Conservation (phyloP, 2,888 invertebrate genomes). For the Crematogaster levior region DNA sequence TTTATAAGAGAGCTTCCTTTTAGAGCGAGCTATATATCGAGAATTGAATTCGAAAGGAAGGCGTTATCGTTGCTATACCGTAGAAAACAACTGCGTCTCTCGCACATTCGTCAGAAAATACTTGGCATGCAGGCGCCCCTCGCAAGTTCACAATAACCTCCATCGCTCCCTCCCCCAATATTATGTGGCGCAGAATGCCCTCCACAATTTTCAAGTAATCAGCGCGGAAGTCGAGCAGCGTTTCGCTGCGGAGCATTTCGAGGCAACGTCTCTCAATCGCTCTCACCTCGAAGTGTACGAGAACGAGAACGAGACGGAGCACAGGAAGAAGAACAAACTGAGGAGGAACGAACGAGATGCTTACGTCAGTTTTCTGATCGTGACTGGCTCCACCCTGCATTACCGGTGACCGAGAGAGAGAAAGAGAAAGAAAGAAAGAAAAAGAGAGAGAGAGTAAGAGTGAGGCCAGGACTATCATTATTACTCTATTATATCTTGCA, state of each 20-base stretch:
- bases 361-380: constrained; percentile 83
- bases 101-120: constrained; percentile 60
- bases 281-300: constrained; percentile 29
- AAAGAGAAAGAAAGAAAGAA: constrained; percentile 4
- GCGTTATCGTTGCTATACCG: background rate
- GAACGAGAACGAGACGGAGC: constrained; percentile 61
- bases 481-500: constrained; percentile 85
- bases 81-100: constrained; percentile 47
- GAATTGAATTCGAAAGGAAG: constrained; percentile 13
- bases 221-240: constrained; percentile 66
- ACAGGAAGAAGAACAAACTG: constrained; percentile 61
- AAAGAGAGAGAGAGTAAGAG: constrained; percentile 8
- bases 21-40: background rate
- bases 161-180: constrained; percentile 50
- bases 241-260: constrained; percentile 45
- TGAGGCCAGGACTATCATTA: constrained; percentile 80
- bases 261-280: constrained; percentile 13
- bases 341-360: constrained; percentile 78
- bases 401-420: constrained; percentile 71
- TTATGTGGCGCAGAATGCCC: constrained; percentile 53
- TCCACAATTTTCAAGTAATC: constrained; percentile 66
- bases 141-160: constrained; percentile 40
- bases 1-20: constrained; percentile 28
- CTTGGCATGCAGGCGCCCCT: constrained; percentile 28
- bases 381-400: constrained; percentile 85